Percentiles rank a stretch among this genome's conserved stretches.
Evolutionary conservation across 2,113 vertebrate species (phyloP).

Genomic region (Mormyrus lacerda): DNA sequence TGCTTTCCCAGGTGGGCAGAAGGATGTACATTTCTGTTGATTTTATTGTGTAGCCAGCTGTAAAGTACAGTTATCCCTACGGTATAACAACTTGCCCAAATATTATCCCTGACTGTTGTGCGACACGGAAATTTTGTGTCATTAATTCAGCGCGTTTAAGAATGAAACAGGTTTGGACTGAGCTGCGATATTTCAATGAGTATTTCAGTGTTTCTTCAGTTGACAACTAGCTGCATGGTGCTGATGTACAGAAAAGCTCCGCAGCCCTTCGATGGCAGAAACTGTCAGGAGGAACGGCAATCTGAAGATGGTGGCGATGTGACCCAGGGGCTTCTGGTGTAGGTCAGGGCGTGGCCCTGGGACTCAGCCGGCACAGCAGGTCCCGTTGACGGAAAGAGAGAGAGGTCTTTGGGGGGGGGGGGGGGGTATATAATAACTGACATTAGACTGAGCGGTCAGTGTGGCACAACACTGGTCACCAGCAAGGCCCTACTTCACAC

Average conservation of each 20-base stretch:
- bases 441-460: conserved; percentile 37
- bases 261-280: background rate
- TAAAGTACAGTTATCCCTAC: background rate
- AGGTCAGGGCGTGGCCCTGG: background rate
- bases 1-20: background rate
- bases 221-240: background rate
- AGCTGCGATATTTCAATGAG: background rate
- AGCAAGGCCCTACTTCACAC: conserved; percentile 34
- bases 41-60: background rate
- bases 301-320: background rate
- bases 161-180: background rate
- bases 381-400: background rate
- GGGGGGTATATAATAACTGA: background rate
- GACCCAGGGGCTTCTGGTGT: background rate
- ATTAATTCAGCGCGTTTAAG: background rate
- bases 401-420: background rate
- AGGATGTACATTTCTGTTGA: background rate
- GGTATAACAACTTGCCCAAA: background rate
- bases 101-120: background rate
- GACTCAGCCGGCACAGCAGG: background rate
- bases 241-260: background rate
- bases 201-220: background rate
- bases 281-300: background rate
- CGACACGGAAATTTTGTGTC: background rate
- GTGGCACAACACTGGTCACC: conserved; percentile 40